phyloP scores from a whole-genome alignment of 1,140 invertebrate species.

The Pseudobourletiella spinata region DNA sequence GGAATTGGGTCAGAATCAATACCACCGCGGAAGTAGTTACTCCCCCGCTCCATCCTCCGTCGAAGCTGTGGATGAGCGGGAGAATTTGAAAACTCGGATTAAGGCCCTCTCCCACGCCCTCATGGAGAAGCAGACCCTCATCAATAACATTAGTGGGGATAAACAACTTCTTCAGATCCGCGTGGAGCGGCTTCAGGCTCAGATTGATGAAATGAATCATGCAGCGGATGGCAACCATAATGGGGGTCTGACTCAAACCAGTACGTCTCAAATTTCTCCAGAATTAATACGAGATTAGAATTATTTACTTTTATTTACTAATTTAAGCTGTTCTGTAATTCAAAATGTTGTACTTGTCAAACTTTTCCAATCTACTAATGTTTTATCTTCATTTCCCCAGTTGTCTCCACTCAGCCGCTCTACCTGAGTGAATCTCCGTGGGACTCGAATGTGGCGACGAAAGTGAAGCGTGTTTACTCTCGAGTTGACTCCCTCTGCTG shows the following conservation, averaged over 20 bases:
- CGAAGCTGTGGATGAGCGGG: slow-evolving; percentile 16
- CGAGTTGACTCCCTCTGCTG: slow-evolving; percentile 29
- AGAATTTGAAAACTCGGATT: slow-evolving; percentile 29
- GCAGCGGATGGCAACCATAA: slow-evolving; percentile 8
- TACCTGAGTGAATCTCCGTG: slow-evolving; percentile 34
- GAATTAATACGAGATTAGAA: too few relatives aligned
- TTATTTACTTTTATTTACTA: too few relatives aligned
- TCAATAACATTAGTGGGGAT: slow-evolving; percentile 32
- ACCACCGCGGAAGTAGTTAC: not conserved
- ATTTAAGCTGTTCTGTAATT: too few relatives aligned
- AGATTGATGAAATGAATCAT: slow-evolving; percentile 19
- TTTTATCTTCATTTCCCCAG: slow-evolving; percentile 9
- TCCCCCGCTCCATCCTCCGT: not conserved
- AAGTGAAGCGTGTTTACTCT: slow-evolving; percentile 29
- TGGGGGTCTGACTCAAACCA: slow-evolving; percentile 19
- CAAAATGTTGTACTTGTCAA: not conserved
- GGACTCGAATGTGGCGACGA: slow-evolving; percentile 25
- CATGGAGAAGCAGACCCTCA: slow-evolving; percentile 31
- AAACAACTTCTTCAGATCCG: slow-evolving; percentile 33
- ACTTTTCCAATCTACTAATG: not conserved
- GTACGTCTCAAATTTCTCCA: not conserved
- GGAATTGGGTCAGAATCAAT: not conserved
- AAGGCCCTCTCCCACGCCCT: slow-evolving; percentile 29
- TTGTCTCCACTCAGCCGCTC: slow-evolving; percentile 32
- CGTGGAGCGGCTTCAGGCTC: slow-evolving; percentile 27